phyloP scores from a whole-genome alignment of 2,113 vertebrate species.

The Neolamprologus modestus region DNA sequence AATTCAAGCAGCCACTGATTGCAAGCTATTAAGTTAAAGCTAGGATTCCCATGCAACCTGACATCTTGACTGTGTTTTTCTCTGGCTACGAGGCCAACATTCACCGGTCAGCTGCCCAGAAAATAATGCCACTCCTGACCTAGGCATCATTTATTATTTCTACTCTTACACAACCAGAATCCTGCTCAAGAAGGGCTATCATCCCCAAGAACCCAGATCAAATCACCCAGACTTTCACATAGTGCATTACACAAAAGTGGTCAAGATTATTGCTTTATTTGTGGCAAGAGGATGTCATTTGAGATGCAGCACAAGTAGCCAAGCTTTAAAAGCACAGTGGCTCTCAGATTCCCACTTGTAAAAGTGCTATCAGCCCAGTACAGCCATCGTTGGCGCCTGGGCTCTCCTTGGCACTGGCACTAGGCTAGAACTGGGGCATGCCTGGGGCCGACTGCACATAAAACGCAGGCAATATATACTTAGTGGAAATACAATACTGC shows the following conservation, averaged over 20 bases:
- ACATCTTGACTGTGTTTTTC: background rate
- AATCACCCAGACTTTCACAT: constrained; percentile 29
- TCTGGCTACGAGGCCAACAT: background rate
- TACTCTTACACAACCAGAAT: background rate
- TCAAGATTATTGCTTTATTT: constrained; percentile 59
- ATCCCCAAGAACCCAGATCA: constrained; percentile 21
- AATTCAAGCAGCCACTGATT: background rate
- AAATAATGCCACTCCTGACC: background rate
- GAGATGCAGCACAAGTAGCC: constrained; percentile 49
- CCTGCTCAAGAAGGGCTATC: background rate
- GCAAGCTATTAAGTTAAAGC: background rate
- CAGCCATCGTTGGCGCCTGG: constrained; percentile 38
- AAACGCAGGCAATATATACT: constrained; percentile 46
- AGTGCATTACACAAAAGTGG: constrained; percentile 47
- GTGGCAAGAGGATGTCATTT: constrained; percentile 49
- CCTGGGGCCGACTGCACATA: constrained; percentile 19
- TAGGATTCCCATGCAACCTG: background rate
- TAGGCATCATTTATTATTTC: background rate
- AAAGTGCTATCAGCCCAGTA: constrained; percentile 51
- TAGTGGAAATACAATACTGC: constrained; percentile 52
- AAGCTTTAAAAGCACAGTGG: constrained; percentile 48
- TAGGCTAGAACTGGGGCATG: constrained; percentile 15
- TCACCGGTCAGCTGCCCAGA: background rate
- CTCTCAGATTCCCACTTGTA: constrained; percentile 51
- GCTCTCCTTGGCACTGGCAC: constrained; percentile 39